Evolutionary conservation across 2,113 vertebrate genomes (phyloP), one percentile per base, ranked within the genome.

Genomic region (Pomatorhinus ruficollis): DNA sequence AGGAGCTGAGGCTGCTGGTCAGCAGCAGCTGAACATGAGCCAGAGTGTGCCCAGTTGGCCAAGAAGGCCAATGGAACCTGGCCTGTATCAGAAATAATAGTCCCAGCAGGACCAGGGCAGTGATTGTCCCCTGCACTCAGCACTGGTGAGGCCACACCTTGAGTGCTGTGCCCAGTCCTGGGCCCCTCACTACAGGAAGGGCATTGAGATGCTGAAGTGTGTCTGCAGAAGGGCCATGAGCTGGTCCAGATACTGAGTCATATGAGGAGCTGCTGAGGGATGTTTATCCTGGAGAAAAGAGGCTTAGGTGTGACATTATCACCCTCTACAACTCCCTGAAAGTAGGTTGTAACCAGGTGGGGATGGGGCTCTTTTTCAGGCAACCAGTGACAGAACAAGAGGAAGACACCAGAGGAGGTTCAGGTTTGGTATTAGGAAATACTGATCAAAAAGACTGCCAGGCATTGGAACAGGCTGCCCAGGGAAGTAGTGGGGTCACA

Each of bases 281-380:
- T 50, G 14, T 57, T 80, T 57, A 28, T 25, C 12, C 27, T 44
- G 27, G 39, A n/a, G 53, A 45, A 60, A 83, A 83, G 21, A 68
- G n/a, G 24, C 14, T 47, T 35, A 53, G 11, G 20, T 2, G 8
- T 25, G 39, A 53, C 30, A 7, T 25, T 18, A 15, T 15, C 7
- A 20, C 11, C 31, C 10, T n/a, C 28, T 25, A 11, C 11, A 53
- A 35, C 13, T 25, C 8, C 5, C 20, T 53, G n/a, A 61, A 60
- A 31, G 7, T 10, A 31, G 11, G 6, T 2, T 40, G 40, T 22
- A 61, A 31, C 35, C 25, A 12, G 25, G 21, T 56, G n/a, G 6
- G 5, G 16, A 52, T 11, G 0, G 0, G 7, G 11, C 13, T 47
- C 20, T 45, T 52, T 39, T 60, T 42, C n/a, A n/a, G 4, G 9